Evolutionary conservation across 2,113 vertebrate genomes (phyloP), one percentile per base, ranked within the genome.

Genomic region (Jacana jacana): DNA sequence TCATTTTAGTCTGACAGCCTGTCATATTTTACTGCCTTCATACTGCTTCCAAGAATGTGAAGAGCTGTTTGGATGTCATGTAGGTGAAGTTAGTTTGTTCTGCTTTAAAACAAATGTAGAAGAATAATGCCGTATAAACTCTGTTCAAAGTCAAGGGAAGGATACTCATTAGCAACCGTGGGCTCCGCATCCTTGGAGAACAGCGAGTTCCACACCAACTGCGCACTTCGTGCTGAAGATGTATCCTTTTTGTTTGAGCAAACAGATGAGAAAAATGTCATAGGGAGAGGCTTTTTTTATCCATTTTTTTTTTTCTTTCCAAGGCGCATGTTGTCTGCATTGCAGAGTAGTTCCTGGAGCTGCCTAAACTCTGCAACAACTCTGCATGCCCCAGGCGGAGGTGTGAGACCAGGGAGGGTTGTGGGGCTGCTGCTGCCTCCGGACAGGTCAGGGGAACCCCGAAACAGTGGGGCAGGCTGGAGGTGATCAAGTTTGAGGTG

Each of bases 11-110:
- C 92, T 96, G 96, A 96, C 95, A 96, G 91, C 77, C 69, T 92
- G 88, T 96, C 95, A 87, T 91, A 96, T 96, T 94, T 96, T 96
- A 91, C 58, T 95, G 92, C 96, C 86, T 96, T 94, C 86, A 57
- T 89, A 72, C 66, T 87, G 91, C 81, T 89, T 95, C 88, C 92
- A 95, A 91, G 91, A 97, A 82, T 70, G 86, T 89, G 86, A 84
- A 91, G 92, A 91, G 73, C 65, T 96, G 65, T 93, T 92, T 89
- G 66, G 81, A 92, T 95, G 88, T 96, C 95, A 87, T 72, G 65
- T 92, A 94, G 95, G 93, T 97, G 91, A 96, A 95, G 86, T 87
- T 92, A 91, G 77, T 94, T 95, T 93, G 73, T 79, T 93, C 88
- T 87, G 37, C 88, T 60, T 86, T 93, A 91, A 95, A 93, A 91